Evolutionary conservation across 2,888 invertebrate genomes (phyloP).

Genomic region (Aphrophora alni): DNA sequence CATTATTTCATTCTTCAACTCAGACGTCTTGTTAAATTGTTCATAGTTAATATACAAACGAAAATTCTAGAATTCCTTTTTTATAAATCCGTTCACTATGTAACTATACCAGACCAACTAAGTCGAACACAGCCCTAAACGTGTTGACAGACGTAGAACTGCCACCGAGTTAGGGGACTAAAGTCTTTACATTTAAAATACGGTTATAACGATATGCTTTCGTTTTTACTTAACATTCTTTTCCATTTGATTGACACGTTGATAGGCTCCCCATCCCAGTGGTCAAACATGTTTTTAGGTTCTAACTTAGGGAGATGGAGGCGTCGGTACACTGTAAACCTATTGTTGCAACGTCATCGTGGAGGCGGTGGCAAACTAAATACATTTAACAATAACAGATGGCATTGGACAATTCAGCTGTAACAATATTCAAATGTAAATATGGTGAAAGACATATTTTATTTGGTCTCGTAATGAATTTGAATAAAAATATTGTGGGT

Average conservation of each 20-base stretch:
- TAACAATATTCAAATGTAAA: slow-evolving; percentile 9
- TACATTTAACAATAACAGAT: not conserved
- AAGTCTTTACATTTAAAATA: not conserved
- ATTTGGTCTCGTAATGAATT: not conserved
- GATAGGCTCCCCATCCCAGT: not conserved
- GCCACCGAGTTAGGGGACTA: not conserved
- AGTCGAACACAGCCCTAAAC: too few species aligned
- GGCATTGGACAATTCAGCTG: not conserved
- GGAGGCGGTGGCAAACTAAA: not conserved
- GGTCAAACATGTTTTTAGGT: not conserved
- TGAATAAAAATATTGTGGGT: not conserved
- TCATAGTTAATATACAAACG: too few species aligned
- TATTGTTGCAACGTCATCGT: not conserved
- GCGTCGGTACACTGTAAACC: too few species aligned
- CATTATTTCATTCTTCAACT: too few species aligned
- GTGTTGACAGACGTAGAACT: not conserved
- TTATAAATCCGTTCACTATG: not conserved
- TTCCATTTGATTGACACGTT: not conserved
- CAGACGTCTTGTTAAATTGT: not conserved
- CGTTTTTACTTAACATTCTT: not conserved
- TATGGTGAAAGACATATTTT: not conserved
- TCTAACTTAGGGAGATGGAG: not conserved
- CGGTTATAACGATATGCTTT: not conserved
- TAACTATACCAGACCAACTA: too few species aligned
- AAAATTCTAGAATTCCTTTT: too few species aligned